Conservation (phyloP, 2,888 invertebrate genomes). For the Eledona agricola region DNA sequence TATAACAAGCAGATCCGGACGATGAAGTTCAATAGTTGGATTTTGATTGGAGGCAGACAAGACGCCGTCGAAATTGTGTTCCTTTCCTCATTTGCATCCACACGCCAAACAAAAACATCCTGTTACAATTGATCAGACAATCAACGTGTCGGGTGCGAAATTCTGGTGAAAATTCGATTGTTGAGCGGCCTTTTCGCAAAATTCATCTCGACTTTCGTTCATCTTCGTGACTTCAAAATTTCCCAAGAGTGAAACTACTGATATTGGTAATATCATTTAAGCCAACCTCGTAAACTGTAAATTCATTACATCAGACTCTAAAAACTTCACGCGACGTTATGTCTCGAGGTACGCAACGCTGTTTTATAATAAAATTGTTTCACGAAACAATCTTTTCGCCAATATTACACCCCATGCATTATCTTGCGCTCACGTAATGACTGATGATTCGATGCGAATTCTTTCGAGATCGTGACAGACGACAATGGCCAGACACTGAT, state of each 20-base stretch:
- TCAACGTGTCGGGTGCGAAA: slow-evolving; percentile 7
- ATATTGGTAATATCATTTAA: slow-evolving; percentile 39
- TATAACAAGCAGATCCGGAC: slow-evolving; percentile 25
- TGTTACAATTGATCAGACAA: slow-evolving; percentile 22
- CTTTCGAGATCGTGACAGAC: slow-evolving; percentile 17
- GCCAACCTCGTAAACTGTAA: slow-evolving; percentile 37
- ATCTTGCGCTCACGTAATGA: slow-evolving; percentile 32
- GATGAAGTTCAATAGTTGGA: slow-evolving; percentile 30
- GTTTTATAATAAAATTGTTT: slow-evolving; percentile 26
- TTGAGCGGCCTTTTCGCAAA: too few relatives aligned
- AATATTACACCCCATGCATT: slow-evolving; percentile 21
- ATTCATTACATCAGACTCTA: slow-evolving; percentile 35
- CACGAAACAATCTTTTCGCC: slow-evolving; percentile 12
- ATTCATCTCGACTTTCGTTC: slow-evolving; percentile 29
- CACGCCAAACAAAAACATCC: slow-evolving; percentile 19
- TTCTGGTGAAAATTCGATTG: too few relatives aligned
- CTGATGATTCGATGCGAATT: slow-evolving; percentile 27
- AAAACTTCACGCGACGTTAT: slow-evolving; percentile 24
- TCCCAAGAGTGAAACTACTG: slow-evolving; percentile 38
- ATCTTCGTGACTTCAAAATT: slow-evolving; percentile 35
- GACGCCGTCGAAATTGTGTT: slow-evolving; percentile 22
- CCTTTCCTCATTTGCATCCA: slow-evolving; percentile 22
- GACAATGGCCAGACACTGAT: slow-evolving; percentile 21
- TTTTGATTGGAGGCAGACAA: slow-evolving; percentile 34
- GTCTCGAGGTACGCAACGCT: slow-evolving; percentile 16